Evolutionary conservation across 2,797 vertebrate genomes (phyloP), one percentile per base, ranked within the genome.

Genomic region (Microchirus variegatus): DNA sequence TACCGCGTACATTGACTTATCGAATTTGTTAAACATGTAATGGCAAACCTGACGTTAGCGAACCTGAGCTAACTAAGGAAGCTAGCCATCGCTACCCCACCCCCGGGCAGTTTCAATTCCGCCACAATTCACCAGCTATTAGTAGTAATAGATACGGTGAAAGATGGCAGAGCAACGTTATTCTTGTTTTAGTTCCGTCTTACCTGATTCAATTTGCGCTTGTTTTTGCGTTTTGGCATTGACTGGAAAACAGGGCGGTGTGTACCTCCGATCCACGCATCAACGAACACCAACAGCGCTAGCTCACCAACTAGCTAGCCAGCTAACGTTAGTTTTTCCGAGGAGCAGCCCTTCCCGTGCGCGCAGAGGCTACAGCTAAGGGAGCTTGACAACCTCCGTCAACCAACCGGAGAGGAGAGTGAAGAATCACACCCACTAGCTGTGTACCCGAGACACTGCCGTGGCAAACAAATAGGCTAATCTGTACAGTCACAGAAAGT

Each of bases 181-280:
- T 4, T 9, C 0, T 11, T 8, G 26, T 12, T 54, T 43, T 3
- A 38, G 44, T 58, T 57, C 10, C 16, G 9, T n/a, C 91, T 84
- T 89, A 93, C 92, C 91, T 92, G 83, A 63, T 75, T 89, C 79
- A 89, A 83, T 90, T 81, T 87, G 79, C 75, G 82, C 80, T 81
- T 86, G 77, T 74, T 83, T 88, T 90, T 87, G 85, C 87, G 87
- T 90, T 89, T 90, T 88, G 86, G 92, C 93, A 94, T 93, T 91
- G 92, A 94, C 90, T 87, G 92, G 81, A 87, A 88, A 86, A 83
- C 83, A 65, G 79, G 85, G 80, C 86, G 77, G 81, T 65, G 85
- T 84, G 73, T 56, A 85, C 76, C 89, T 88, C 88, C 83, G 82
- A 89, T 90, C 87, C 90, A 90, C 91, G 91, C 91, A 94, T 92